Percentiles rank a stretch among this genome's conserved stretches.
phyloP scores from a whole-genome alignment of 2,888 invertebrate genomes.

The Agriopis leucophaearia region DNA sequence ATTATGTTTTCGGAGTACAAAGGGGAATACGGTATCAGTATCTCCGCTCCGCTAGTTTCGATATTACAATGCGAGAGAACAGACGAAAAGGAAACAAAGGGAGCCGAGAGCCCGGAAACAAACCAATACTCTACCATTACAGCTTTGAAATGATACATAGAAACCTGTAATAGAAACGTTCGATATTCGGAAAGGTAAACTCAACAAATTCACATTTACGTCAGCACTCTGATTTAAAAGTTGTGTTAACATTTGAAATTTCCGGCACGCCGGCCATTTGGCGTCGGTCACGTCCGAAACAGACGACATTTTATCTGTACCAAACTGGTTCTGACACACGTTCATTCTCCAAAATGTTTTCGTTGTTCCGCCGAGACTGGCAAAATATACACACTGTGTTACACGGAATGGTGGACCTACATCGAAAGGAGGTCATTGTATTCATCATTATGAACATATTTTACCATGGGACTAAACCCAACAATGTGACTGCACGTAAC shows the following conservation, averaged over 20 bases:
- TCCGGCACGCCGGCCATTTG: slow-evolving; percentile 48
- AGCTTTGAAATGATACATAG: slow-evolving; percentile 14
- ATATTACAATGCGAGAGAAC: slow-evolving; percentile 27
- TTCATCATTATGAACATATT: too few species aligned
- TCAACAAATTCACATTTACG: slow-evolving; percentile 12
- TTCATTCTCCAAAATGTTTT: slow-evolving; percentile 71
- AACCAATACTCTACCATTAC: slow-evolving; percentile 33
- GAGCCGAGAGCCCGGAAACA: slow-evolving; percentile 26
- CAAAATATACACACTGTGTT: slow-evolving; percentile 13
- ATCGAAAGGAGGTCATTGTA: too few species aligned
- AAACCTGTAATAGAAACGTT: slow-evolving; percentile 4
- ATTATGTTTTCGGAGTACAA: slow-evolving; percentile 21
- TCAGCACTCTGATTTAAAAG: slow-evolving; percentile 37
- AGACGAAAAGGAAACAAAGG: slow-evolving; percentile 32
- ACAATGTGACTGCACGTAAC: too few species aligned
- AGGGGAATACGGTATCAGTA: slow-evolving; percentile 25
- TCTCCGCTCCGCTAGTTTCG: slow-evolving; percentile 21
- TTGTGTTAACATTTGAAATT: slow-evolving; percentile 56
- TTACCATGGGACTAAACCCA: too few species aligned
- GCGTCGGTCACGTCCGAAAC: slow-evolving; percentile 54
- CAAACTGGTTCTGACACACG: slow-evolving; percentile 63
- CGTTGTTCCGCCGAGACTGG: slow-evolving; percentile 56
- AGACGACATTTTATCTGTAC: slow-evolving; percentile 65
- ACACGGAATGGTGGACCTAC: too few species aligned
- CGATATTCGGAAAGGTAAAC: slow-evolving; percentile 7